Conservation (phyloP, 2,888 invertebrate genomes). For the Chrysomela aeneicollis region DNA sequence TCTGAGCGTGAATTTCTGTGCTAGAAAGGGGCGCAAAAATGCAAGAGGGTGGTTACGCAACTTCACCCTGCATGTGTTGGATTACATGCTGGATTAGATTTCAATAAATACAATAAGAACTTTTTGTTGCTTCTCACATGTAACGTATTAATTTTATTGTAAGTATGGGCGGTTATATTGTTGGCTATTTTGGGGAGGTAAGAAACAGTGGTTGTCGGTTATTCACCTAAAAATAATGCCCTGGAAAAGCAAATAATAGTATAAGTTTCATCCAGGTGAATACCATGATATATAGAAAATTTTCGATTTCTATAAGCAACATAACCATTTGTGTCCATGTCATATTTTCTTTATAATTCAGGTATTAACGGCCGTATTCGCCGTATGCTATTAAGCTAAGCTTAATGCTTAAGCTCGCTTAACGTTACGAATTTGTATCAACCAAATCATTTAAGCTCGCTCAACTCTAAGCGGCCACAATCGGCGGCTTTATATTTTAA, state of each 20-base stretch:
- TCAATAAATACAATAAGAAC: conserved; percentile 46
- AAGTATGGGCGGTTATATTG: conserved; percentile 28
- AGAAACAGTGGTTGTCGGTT: neutral
- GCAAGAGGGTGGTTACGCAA: conserved; percentile 56
- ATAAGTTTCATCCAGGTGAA: neutral
- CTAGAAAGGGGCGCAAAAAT: conserved; percentile 45
- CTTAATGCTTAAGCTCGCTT: too few species aligned
- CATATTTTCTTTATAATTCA: too few species aligned
- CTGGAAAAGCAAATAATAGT: neutral
- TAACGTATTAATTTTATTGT: conserved; percentile 41
- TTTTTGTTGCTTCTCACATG: conserved; percentile 48
- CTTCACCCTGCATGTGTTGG: conserved; percentile 55
- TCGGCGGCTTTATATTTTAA: too few species aligned
- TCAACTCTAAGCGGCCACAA: too few species aligned
- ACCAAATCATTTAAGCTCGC: too few species aligned
- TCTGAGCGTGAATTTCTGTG: conserved; percentile 58
- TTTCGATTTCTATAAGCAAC: too few species aligned
- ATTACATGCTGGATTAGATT: conserved; percentile 57
- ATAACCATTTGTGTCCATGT: too few species aligned
- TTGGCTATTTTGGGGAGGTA: conserved; percentile 13
- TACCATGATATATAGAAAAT: neutral
- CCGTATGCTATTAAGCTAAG: too few species aligned
- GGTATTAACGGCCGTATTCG: too few species aligned
- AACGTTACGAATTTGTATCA: too few species aligned
- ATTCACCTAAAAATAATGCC: neutral